These are phyloP conservation scores for Argyrosomus regius DNA, from an alignment of 2,797 vertebrate species.

Conservation along the genomic window DNA sequence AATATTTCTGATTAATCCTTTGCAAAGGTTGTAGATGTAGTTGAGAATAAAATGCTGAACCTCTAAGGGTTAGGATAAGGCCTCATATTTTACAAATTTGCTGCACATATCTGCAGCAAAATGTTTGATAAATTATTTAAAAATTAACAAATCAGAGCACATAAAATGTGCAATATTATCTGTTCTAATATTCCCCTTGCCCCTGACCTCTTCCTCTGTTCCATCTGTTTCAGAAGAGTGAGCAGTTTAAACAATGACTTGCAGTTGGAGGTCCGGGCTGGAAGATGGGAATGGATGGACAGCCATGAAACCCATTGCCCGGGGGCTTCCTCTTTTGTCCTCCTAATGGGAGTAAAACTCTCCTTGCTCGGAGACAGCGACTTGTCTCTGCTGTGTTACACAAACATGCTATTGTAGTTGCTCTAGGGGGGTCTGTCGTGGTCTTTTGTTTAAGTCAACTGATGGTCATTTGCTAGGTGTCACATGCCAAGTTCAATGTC, in stretches of 20 bases:
- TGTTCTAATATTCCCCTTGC: not conserved
- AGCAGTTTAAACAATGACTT: conserved; percentile 64
- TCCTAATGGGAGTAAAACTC: conserved; percentile 78
- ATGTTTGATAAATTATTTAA: not conserved
- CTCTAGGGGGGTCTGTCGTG: conserved; percentile 29
- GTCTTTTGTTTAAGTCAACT: conserved; percentile 72
- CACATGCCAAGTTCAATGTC: conserved; percentile 75
- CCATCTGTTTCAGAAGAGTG: conserved; percentile 57
- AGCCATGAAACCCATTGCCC: conserved; percentile 44
- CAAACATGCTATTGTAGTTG: conserved; percentile 56
- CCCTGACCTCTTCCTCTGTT: conserved; percentile 19
- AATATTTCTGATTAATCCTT: not conserved
- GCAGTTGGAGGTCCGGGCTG: conserved; percentile 5
- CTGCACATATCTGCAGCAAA: not conserved
- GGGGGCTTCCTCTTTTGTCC: conserved; percentile 68
- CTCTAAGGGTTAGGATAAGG: not conserved
- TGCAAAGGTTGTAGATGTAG: not conserved
- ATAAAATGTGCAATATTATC: not conserved
- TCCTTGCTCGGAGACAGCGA: not conserved
- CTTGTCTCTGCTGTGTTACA: conserved; percentile 27
- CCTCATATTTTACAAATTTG: not conserved
- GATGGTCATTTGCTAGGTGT: conserved; percentile 58
- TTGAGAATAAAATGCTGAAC: not conserved
- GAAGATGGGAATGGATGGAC: conserved; percentile 5
- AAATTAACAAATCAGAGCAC: not conserved